Conservation (phyloP, 2,797 vertebrate genomes). For the Danio kyathit region DNA sequence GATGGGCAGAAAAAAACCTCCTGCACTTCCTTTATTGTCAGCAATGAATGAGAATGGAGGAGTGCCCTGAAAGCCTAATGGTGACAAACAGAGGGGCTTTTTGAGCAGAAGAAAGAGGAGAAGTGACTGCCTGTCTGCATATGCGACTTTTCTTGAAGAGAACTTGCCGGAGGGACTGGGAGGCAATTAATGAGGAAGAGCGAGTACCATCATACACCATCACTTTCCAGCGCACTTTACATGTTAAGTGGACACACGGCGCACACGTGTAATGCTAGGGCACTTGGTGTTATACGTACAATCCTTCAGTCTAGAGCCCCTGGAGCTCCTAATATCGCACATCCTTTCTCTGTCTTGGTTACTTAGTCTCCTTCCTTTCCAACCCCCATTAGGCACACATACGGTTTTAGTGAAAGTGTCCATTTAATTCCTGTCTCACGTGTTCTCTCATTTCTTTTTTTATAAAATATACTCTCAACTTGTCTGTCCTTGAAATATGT, state of each 20-base stretch:
- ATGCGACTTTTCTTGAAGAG: conserved; percentile 68
- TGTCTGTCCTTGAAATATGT: conserved; percentile 54
- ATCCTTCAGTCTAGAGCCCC: conserved; percentile 35
- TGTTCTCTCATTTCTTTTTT: conserved; percentile 60
- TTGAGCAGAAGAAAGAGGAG: conserved; percentile 74
- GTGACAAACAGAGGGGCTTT: conserved; percentile 77
- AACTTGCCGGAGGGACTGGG: conserved; percentile 72
- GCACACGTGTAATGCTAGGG: conserved; percentile 30
- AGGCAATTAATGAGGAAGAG: conserved; percentile 75
- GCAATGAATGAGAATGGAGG: conserved; percentile 74
- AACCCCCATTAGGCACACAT: conserved; percentile 5
- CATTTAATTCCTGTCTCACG: conserved; percentile 56
- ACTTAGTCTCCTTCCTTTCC: conserved; percentile 18
- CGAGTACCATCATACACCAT: conserved; percentile 42
- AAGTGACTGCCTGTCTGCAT: conserved; percentile 71
- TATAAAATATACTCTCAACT: conserved; percentile 52
- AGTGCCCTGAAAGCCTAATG: conserved; percentile 74
- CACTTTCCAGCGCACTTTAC: conserved; percentile 23
- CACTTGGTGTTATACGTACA: not conserved
- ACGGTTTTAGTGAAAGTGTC: conserved; percentile 35
- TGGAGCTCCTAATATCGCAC: conserved; percentile 14
- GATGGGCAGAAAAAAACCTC: conserved; percentile 62
- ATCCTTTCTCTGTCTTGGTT: conserved; percentile 8
- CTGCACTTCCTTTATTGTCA: conserved; percentile 72
- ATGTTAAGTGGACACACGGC: conserved; percentile 44